phyloP scores from a whole-genome alignment of 2,888 invertebrate species.

The Antheraea yamamai region DNA sequence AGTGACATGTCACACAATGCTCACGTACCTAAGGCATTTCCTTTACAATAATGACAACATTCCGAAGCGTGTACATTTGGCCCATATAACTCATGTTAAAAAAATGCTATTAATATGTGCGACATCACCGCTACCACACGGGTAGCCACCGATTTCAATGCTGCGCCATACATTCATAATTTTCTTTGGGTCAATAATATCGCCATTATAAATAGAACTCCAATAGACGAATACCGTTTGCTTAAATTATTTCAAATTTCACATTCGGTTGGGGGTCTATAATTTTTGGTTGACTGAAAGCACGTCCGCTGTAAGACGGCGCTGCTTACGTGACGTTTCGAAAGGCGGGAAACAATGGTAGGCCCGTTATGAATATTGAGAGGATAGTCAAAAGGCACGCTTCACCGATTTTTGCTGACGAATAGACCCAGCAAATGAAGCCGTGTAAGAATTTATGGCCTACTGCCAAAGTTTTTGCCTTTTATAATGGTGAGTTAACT shows the following conservation, averaged over 20 bases:
- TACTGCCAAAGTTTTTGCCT: neutral
- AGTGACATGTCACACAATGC: conserved; percentile 13
- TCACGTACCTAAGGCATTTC: conserved; percentile 15
- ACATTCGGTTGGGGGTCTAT: conserved; percentile 39
- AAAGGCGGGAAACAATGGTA: conserved; percentile 72
- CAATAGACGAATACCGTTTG: conserved; percentile 33
- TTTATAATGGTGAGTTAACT: conserved; percentile 1
- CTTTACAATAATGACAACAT: conserved; percentile 36
- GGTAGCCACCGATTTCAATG: conserved; percentile 60
- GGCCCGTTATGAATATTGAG: conserved; percentile 77
- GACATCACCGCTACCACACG: conserved; percentile 46
- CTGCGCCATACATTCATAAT: conserved; percentile 66
- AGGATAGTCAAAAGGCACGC: conserved; percentile 60
- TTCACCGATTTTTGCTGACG: conserved; percentile 29
- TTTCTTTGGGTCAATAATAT: conserved; percentile 73
- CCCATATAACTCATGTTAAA: conserved; percentile 50
- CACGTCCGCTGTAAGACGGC: conserved; percentile 76
- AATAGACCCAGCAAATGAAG: conserved; percentile 18
- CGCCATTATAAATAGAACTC: conserved; percentile 53
- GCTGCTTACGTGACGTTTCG: conserved; percentile 73
- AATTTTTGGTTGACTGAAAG: conserved; percentile 56
- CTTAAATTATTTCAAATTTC: neutral
- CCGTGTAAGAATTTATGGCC: conserved; percentile 21
- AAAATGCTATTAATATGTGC: conserved; percentile 55
- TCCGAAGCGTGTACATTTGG: conserved; percentile 42